A percentile compares a stretch with the other conserved stretches of the same genome.
Conservation (phyloP, 2,113 vertebrate species). For the Psophia crepitans region DNA sequence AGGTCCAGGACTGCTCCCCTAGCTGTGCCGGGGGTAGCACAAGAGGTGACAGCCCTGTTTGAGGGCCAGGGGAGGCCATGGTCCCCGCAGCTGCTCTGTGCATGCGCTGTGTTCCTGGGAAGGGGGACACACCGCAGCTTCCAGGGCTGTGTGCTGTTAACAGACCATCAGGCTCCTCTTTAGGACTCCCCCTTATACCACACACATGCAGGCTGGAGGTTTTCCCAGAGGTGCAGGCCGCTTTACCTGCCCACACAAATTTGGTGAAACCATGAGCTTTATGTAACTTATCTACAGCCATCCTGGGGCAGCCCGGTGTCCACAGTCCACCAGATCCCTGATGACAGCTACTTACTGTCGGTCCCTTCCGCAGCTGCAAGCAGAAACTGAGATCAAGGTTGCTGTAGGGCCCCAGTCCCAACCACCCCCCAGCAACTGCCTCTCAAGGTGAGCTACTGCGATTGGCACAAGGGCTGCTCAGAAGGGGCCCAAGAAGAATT, state of each 20-base stretch:
- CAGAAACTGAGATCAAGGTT: neutral
- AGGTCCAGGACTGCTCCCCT: neutral
- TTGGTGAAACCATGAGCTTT: neutral
- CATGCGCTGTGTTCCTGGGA: neutral
- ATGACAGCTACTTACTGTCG: rapidly evolving
- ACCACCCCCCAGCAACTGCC: neutral
- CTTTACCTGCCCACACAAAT: neutral
- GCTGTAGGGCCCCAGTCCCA: neutral
- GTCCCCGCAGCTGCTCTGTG: neutral
- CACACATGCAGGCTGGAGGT: neutral
- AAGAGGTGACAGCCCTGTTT: neutral
- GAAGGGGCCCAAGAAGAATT: neutral
- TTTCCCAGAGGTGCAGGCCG: neutral
- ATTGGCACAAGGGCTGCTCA: neutral
- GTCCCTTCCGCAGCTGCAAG: neutral
- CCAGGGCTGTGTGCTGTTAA: neutral
- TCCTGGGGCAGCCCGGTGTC: rapidly evolving
- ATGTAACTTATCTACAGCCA: rapidly evolving
- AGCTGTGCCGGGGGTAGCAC: neutral
- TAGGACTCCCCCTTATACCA: neutral
- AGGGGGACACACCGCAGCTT: neutral
- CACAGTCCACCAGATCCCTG: neutral
- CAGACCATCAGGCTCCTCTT: neutral
- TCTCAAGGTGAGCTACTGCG: neutral
- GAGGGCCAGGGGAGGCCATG: neutral